These are phyloP conservation scores for Steinernema khuongi DNA, from an alignment of 1,140 invertebrate genomes.

Conservation along the genomic window DNA sequence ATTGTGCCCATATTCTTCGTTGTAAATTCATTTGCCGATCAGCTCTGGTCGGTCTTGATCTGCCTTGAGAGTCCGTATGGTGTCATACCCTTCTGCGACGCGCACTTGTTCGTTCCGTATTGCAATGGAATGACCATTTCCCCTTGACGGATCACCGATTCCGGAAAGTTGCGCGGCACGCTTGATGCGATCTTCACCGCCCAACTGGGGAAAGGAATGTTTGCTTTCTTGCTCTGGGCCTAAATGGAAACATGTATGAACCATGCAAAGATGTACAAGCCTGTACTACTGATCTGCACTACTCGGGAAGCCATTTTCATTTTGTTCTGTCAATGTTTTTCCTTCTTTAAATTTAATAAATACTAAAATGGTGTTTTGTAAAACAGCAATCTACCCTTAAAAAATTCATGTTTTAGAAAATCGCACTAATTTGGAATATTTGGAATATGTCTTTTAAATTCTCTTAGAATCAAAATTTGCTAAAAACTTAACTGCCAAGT, in stretches of 20 bases:
- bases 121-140: conserved; percentile 63
- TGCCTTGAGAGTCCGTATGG: conserved; percentile 64
- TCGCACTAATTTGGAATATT: no score
- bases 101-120: conserved; percentile 64
- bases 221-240: conserved; percentile 63
- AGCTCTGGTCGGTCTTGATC: conserved; percentile 60
- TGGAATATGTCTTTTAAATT: no score
- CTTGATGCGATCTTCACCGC: conserved; percentile 64
- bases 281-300: not conserved
- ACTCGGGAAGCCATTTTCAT: no score
- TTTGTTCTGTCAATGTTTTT: no score
- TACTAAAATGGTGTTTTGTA: no score
- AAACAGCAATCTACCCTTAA: no score
- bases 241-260: conserved; percentile 41
- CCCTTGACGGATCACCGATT: conserved; percentile 62
- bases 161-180: conserved; percentile 62
- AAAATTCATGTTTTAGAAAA: no score
- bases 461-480: no score
- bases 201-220: conserved; percentile 61
- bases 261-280: not conserved
- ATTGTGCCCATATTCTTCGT: not conserved
- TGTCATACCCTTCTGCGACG: conserved; percentile 64
- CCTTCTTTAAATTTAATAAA: no score
- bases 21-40: no score
- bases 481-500: no score